Evolutionary conservation across 2,113 vertebrate species (phyloP), one percentile per base, ranked within the genome.

Genomic region (Thunnus maccoyii): DNA sequence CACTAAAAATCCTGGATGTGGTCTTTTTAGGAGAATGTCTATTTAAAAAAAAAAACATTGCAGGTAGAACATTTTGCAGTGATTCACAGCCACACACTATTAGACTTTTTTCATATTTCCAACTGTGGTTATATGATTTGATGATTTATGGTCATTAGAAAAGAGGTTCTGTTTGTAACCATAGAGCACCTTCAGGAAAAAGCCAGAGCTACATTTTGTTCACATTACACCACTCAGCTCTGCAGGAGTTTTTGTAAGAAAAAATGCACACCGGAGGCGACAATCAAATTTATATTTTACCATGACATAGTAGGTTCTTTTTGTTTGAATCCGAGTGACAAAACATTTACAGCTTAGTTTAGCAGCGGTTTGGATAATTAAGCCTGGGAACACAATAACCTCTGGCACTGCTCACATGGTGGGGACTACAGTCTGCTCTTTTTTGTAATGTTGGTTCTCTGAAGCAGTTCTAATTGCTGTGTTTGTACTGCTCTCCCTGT

Each of bases 351-450:
- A 60, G 58, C 16, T 52, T 32, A 17, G 66, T 46, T 78, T 44
- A 75, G 67, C 70, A 51, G 76, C 22, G 51, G 72, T 77, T 84
- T 72, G 85, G 30, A 60, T 76, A 62, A 85, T 87, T 83, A 78
- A 80, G 76, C 90, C 82, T 92, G 89, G 89, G 92, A 92, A 92
- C 89, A 78, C 77, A 77, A 82, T 92, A 89, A 94, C 92, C 91
- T 92, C 92, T 94, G 88, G 87, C 92, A 83, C 80, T 30, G 78
- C 81, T 91, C 74, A 82, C 70, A 78, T 47, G 36, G 69, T 64
- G 76, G 75, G 55, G 62, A 57, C 80, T 83, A 22, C 65, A 55
- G 20, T 72, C 86, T 78, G 66, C 56, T 44, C 44, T 50, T 78
- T 62, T 80, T 47, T 84, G 41, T 56, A 56, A 80, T 85, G 87